These are phyloP conservation scores for Xenopus tropicalis DNA, from an alignment of 2,113 vertebrate genomes.

Conservation along the genomic window UCB_Xtro_10.0 CM004447.2:147936501-147937000, in stretches of 20 bases:
- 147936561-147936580: conserved; percentile 53
- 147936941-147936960: conserved; percentile 46
- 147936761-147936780: conserved; percentile 60
- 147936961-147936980: conserved; percentile 34
- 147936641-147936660: conserved; percentile 35
- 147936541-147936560: neutral
- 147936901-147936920: conserved; percentile 54
- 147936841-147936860: conserved; percentile 85
- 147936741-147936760: conserved; percentile 14
- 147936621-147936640: conserved; percentile 64
- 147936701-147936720: too few relatives aligned
- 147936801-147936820: too few relatives aligned
- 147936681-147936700: too few relatives aligned
- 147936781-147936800: conserved; percentile 69
- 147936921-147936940: conserved; percentile 56
- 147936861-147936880: conserved; percentile 86
- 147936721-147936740: too few relatives aligned
- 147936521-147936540: neutral
- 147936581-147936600: conserved; percentile 55
- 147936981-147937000: conserved; percentile 53
- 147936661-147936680: too few relatives aligned
- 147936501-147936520: neutral
- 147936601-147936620: conserved; percentile 53
- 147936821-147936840: conserved; percentile 66
- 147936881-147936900: conserved; percentile 48